Evolutionary conservation across 2,113 vertebrate genomes (phyloP).

Genomic region (Rynchops niger): DNA sequence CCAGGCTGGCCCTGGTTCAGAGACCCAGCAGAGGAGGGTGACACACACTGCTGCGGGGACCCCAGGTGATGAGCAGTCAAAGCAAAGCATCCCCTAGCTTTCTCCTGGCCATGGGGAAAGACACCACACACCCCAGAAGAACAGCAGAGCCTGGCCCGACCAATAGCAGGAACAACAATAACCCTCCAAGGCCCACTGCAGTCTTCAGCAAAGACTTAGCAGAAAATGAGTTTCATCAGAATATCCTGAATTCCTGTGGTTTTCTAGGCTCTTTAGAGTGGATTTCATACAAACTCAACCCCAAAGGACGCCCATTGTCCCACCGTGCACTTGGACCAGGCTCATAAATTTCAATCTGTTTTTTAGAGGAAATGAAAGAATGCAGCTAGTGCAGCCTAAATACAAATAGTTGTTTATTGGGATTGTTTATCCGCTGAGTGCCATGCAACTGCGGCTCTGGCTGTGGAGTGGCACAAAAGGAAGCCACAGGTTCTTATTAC

Average conservation of each 20-base stretch:
- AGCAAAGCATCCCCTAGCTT: neutral
- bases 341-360: neutral
- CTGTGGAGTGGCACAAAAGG: neutral
- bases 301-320: neutral
- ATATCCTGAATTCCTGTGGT: neutral
- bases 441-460: neutral
- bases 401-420: neutral
- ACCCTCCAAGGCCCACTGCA: neutral
- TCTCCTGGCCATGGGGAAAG: neutral
- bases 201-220: neutral
- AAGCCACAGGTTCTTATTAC: neutral
- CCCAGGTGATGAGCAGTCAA: neutral
- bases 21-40: neutral
- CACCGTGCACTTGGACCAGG: neutral
- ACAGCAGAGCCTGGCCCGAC: neutral
- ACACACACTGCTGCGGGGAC: neutral
- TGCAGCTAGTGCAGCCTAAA: neutral
- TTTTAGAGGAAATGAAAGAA: neutral
- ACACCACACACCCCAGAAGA: neutral
- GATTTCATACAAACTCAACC: neutral
- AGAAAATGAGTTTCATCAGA: neutral
- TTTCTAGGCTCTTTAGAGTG: neutral
- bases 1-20: neutral
- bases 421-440: neutral
- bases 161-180: neutral